Base-by-base conservation (phyloP, 2,888 invertebrate species). In the Ryuthela nishihirai region DNA sequence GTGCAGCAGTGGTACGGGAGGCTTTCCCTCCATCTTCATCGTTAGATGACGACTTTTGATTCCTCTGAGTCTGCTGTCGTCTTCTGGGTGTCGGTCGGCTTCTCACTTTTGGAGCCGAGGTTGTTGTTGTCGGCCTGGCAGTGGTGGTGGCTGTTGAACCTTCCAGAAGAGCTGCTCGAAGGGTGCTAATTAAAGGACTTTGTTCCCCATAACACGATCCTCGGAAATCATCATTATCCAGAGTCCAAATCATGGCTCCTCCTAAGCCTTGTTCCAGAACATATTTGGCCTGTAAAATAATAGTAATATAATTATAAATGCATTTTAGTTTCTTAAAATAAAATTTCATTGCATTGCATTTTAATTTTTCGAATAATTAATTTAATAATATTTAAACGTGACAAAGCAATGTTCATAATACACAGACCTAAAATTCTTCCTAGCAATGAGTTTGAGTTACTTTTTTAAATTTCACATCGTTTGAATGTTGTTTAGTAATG, bases 211-310 rank as follows among this genome's bases (percentile, higher is more conserved):
- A 87, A 71, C 93, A 93, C 32, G 81, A 82, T 15, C 93, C 93
- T 43, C 92, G 82, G 79, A 93, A 93, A 72, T 94, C 93, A 65
- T 94, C 93, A 72, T 91, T 93, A 75, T 93, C 93, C 67, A 93
- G 87, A 0, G 92, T 88, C 89, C 89, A 90, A 75, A 88, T 88
- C 89, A 89, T 89, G 44, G 88, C 88, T 20, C 93, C 93, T 67
- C 92, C 93, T 24, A 93, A 79, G 47, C 84, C 83, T 67, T 87
- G 85, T 61, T 88, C 85, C 23, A 84, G 87, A 1, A 89, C 92
- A 71, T 90, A 93, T 69, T 85, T 82, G 0, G 88, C 85, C 62
- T 62, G 40, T 15, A 39, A 52, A 34, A 4, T 12, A 2, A n/a
- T n/a, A 18, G 2, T n/a, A n/a, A n/a, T 15, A 15, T 32, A 32